These are phyloP conservation scores for Propithecus coquereli DNA, from an alignment of 2,113 vertebrate genomes.

Conservation along the genomic window DNA sequence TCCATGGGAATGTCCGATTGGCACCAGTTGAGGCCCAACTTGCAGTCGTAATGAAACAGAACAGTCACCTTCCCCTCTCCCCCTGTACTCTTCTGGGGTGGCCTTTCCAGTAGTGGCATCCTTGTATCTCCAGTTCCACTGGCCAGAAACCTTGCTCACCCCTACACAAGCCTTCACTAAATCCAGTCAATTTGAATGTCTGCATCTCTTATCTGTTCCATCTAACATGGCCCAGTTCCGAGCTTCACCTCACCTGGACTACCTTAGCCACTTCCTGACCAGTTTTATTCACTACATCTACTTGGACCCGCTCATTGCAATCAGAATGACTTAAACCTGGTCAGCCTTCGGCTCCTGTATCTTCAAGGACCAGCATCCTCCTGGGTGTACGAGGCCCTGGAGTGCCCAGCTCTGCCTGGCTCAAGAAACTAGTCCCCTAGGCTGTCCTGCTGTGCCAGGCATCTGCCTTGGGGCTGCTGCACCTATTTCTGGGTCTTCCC, in stretches of 20 bases:
- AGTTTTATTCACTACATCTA: background rate
- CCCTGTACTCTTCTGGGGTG: too few species aligned
- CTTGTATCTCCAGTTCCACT: background rate
- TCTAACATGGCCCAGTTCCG: too few species aligned
- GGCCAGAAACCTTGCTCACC: background rate
- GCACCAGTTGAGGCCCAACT: fast-evolving
- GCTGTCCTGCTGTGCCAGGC: background rate
- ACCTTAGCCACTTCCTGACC: background rate
- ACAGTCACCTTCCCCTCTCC: fast-evolving
- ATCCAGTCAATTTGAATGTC: fast-evolving
- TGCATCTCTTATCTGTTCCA: background rate
- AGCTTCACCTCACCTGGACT: background rate
- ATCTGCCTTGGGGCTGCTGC: background rate
- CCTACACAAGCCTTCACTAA: background rate
- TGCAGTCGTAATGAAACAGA: background rate
- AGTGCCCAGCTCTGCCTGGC: background rate
- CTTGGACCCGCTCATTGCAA: background rate
- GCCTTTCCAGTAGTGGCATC: background rate
- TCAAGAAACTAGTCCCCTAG: fast-evolving
- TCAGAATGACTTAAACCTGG: background rate
- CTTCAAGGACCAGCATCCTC: fast-evolving
- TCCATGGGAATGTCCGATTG: background rate
- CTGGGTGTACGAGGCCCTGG: background rate
- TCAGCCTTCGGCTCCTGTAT: fast-evolving
- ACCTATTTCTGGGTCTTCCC: background rate